Evolutionary conservation across 2,113 vertebrate genomes (phyloP), one percentile per base, ranked within the genome.

Genomic region (Rhizomys pruinosus): DNA sequence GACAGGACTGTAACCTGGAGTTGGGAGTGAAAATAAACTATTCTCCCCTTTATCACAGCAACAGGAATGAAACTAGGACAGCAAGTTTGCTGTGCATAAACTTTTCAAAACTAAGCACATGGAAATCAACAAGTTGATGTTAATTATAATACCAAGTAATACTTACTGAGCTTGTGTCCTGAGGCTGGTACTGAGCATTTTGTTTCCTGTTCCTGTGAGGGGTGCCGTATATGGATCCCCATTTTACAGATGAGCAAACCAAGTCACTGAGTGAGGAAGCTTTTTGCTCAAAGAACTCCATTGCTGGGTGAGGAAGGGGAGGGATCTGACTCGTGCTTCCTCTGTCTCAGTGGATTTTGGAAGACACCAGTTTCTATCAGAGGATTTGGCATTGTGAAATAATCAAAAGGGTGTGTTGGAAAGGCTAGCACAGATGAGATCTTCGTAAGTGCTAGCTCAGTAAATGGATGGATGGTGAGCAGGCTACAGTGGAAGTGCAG

Each of bases 211-310:
- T 32, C 71, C 63, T 61, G 0, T 2, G 7, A 72, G 19, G 4
- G 4, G 6, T 16, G 11, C 10, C 8, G 32, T 59, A 7, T 57
- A 2, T 0, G 39, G 39, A 44, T 23, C 47, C 29, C 87, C 11
- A 39, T 63, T 89, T 87, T 29, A 80, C n/a, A 94, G 95, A 22
- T 66, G 73, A 68, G 39, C 55, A 72, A 34, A 85, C 25, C 73
- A 44, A 47, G 69, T 88, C 20, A 27, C 27, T 20, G 47, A 47
- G 10, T 23, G 37, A 5, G 37, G 32, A 27, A 34, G 44, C 12
- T 16, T 74, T 39, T 89, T n/a, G 39, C 19, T 69, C 0, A 2
- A 20, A 37, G 59, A n/a, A n/a, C 25, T 9, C 0, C 1, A 32
- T 10, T 1, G 37, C 61, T 37, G 79, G 74, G 27, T 72, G 34